phyloP scores from a whole-genome alignment of 2,113 vertebrate genomes.

The Acrocephalus arundinaceus region DNA sequence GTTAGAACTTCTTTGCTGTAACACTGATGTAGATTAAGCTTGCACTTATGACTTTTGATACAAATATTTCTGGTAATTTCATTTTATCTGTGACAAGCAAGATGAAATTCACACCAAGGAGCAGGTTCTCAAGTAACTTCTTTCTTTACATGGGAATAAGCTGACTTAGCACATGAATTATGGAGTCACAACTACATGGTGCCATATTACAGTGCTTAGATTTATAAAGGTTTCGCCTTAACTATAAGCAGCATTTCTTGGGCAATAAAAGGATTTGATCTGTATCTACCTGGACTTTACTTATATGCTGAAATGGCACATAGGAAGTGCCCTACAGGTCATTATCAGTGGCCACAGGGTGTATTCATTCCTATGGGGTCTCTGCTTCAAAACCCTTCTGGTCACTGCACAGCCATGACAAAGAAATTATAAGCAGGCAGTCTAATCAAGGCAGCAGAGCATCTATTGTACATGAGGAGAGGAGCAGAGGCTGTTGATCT shows the following conservation, averaged over 20 bases:
- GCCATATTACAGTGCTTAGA: neutral
- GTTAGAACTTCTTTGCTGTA: neutral
- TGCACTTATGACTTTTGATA: neutral
- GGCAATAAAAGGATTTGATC: neutral
- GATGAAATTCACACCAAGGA: conserved; percentile 37
- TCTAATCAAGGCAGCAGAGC: neutral
- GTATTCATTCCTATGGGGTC: neutral
- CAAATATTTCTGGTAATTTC: conserved; percentile 51
- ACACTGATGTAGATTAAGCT: neutral
- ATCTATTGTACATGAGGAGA: fast-evolving
- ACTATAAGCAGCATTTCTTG: neutral
- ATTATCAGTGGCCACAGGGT: neutral
- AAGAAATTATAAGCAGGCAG: neutral
- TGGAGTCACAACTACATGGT: neutral
- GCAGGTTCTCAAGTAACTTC: neutral
- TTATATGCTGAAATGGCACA: neutral
- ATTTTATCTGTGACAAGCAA: conserved; percentile 24
- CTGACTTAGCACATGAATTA: conserved; percentile 33
- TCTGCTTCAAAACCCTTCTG: neutral
- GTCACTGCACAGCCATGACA: neutral
- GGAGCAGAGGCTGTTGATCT: neutral
- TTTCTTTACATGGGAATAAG: neutral
- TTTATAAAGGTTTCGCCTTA: neutral
- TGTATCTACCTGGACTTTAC: neutral
- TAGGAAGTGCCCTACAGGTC: neutral